These are phyloP conservation scores for Troides aeacus DNA, from an alignment of 2,888 invertebrate genomes.

Conservation along the genomic window DNA sequence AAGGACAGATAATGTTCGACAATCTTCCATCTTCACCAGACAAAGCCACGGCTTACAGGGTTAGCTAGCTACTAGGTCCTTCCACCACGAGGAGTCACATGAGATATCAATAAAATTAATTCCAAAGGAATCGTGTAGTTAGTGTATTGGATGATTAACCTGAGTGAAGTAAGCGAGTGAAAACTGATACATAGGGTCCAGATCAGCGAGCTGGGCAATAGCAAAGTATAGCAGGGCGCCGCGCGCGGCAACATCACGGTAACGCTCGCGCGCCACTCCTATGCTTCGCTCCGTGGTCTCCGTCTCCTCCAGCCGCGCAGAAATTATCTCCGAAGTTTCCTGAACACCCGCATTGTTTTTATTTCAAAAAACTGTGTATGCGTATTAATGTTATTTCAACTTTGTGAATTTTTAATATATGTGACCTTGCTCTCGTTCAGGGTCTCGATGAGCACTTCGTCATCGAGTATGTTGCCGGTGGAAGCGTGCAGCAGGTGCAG, in stretches of 20 bases:
- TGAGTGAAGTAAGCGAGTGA: slow-evolving; percentile 92
- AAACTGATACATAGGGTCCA: slow-evolving; percentile 98
- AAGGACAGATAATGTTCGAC: too few species aligned
- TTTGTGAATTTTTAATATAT: neutral
- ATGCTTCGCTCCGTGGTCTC: slow-evolving; percentile 93
- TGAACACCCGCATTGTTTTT: slow-evolving; percentile 41
- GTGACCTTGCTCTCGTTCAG: slow-evolving; percentile 90
- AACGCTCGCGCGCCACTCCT: slow-evolving; percentile 91
- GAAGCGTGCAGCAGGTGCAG: slow-evolving; percentile 89
- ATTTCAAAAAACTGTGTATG: too few species aligned
- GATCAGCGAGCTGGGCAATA: slow-evolving; percentile 91
- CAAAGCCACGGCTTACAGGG: too few species aligned
- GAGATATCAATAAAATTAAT: too few species aligned
- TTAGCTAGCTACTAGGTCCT: too few species aligned
- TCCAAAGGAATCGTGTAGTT: too few species aligned
- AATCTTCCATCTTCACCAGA: too few species aligned
- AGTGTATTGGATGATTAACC: slow-evolving; percentile 36
- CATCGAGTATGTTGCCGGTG: slow-evolving; percentile 94
- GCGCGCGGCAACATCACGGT: slow-evolving; percentile 90
- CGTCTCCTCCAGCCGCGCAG: slow-evolving; percentile 91
- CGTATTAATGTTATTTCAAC: too few species aligned
- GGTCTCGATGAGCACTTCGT: slow-evolving; percentile 95
- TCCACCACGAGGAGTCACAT: too few species aligned
- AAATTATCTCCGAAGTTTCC: slow-evolving; percentile 95
- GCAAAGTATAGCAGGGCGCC: slow-evolving; percentile 96